A percentile compares a stretch with the other conserved stretches of the same genome.
Evolutionary conservation across 1,140 invertebrate genomes (phyloP).

Genomic region (Euglossa dilemma): DNA sequence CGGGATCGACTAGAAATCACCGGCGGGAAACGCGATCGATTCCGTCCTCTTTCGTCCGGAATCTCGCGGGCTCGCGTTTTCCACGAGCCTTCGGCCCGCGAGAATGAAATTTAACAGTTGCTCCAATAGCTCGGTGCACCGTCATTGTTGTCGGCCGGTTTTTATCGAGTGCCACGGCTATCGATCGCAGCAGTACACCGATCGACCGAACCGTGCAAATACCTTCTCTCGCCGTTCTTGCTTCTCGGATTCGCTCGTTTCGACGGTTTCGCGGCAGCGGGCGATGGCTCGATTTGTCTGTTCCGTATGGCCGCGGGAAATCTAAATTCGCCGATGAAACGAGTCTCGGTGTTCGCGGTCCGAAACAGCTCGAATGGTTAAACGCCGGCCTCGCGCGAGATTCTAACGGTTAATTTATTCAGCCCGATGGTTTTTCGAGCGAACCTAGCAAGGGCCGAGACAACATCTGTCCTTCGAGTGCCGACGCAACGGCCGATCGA

Average conservation of each 20-base stretch:
- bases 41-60: slow-evolving; percentile 2
- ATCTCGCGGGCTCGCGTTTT: slow-evolving; percentile 13
- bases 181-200: slow-evolving; percentile 23
- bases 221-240: neutral
- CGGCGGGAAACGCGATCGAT: neutral
- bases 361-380: neutral
- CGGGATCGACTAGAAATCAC: slow-evolving; percentile 1
- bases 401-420: slow-evolving; percentile 53
- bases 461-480: slow-evolving; percentile 65
- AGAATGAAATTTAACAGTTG: slow-evolving; percentile 62
- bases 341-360: neutral
- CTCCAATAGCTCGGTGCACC: slow-evolving; percentile 19
- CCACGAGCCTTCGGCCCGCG: neutral
- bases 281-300: slow-evolving; percentile 11
- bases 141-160: slow-evolving; percentile 58
- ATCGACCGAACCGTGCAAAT: slow-evolving; percentile 37
- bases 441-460: slow-evolving; percentile 7
- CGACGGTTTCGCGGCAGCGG: neutral
- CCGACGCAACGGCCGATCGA: slow-evolving; percentile 54
- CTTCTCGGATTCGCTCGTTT: neutral
- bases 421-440: slow-evolving; percentile 11
- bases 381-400: neutral
- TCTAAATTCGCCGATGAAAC: neutral
- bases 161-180: slow-evolving; percentile 31
- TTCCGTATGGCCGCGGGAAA: neutral